Conservation (phyloP, 2,113 vertebrate species). For the Rhegmatorhina hoffmannsi region DNA sequence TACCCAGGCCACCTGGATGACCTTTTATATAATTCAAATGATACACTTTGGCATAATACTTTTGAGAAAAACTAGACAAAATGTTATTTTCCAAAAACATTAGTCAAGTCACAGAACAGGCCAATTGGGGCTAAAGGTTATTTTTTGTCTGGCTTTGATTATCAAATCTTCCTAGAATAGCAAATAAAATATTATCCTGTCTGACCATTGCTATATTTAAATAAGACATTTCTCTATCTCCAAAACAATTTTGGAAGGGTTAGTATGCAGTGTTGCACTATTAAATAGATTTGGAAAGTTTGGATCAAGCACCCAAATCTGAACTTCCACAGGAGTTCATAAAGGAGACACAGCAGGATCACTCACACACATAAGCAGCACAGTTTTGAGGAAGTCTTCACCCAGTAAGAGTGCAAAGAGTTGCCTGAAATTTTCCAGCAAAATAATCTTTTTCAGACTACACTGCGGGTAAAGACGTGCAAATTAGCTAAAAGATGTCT, state of each 20-base stretch:
- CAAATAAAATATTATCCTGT: neutral
- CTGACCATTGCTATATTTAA: neutral
- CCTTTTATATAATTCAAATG: neutral
- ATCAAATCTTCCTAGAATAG: neutral
- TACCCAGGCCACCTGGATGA: neutral
- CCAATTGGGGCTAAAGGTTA: neutral
- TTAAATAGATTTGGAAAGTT: neutral
- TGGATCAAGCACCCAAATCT: neutral
- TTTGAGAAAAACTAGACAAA: neutral
- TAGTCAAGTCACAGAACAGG: neutral
- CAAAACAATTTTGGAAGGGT: neutral
- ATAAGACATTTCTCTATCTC: neutral
- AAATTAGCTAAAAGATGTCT: neutral
- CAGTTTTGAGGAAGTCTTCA: neutral
- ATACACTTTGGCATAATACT: neutral
- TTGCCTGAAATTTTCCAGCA: neutral
- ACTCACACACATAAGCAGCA: neutral
- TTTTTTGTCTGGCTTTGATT: neutral
- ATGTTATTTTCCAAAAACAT: neutral
- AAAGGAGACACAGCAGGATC: neutral
- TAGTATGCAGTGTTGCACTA: neutral
- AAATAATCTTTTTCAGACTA: neutral
- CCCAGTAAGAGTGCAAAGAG: neutral
- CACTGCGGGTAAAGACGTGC: neutral
- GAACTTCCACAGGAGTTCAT: neutral